Evolutionary conservation across 2,797 vertebrate species (phyloP).

Genomic region (Nyctibius grandis): DNA sequence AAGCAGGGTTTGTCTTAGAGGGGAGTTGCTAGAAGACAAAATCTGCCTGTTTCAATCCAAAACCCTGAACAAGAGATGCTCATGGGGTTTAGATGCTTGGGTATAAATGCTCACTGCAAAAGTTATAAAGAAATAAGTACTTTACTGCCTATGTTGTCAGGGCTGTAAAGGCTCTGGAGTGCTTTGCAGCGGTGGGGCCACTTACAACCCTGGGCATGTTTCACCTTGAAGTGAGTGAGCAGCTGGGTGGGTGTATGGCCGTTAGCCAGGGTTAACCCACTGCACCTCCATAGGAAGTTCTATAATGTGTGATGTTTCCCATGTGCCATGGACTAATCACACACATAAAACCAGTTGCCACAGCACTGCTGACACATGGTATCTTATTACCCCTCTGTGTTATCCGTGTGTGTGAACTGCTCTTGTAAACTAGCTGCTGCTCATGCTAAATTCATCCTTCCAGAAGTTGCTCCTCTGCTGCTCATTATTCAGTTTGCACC

Average conservation of each 20-base stretch:
- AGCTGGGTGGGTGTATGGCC: background rate
- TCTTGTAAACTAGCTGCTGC: background rate
- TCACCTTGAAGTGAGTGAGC: background rate
- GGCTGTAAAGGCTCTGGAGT: background rate
- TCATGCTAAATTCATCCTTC: background rate
- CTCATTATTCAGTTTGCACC: background rate
- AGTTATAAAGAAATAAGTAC: background rate
- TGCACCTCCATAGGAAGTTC: background rate
- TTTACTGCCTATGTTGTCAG: background rate
- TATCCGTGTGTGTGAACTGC: rapidly evolving
- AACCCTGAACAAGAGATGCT: background rate
- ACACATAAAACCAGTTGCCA: background rate
- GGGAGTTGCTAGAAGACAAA: background rate
- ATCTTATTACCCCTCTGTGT: rapidly evolving
- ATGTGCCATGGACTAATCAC: too few relatives aligned
- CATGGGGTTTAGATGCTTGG: background rate
- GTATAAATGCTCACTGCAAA: background rate
- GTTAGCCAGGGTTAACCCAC: background rate
- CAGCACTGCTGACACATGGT: background rate
- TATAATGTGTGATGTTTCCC: background rate
- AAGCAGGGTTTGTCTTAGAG: background rate
- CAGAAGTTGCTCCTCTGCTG: background rate
- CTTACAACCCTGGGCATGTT: background rate
- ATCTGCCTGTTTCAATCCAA: background rate
- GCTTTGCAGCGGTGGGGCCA: background rate